Base-by-base conservation (phyloP, 2,113 vertebrate genomes). In the Myotis davidii region DNA sequence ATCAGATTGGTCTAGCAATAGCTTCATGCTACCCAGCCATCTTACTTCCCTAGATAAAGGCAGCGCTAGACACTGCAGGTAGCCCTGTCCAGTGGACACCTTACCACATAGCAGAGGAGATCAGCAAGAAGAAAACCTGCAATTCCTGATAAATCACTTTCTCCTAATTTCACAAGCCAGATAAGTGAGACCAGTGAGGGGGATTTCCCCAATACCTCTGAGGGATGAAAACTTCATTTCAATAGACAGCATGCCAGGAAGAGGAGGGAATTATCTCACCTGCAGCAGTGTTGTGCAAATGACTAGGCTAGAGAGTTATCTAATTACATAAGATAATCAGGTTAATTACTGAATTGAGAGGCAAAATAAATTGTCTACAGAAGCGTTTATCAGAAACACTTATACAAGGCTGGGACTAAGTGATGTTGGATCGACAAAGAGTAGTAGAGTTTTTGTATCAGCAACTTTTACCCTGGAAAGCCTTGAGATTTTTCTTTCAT, bases 341-440 rank as follows among this genome's bases (percentile, higher is more conserved):
- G 18, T 85, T 91, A 85, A 88, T 95, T 93, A 52, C 32, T 32
- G 78, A 90, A 79, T 18, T 81, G 18, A 87, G 50, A 84, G 56
- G 21, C 32, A 81, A 87, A 90, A 20, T 83, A 56, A 92, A 94
- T 84, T 92, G 12, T 82, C 29, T 77, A 48, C 29, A 78, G 52
- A 73, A 84, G 79, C 67, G 83, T 56, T 95, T 39, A 91, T 67
- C 70, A 77, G 59, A 93, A 91, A 67, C 3, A 91, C 21, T 87
- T 48, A 79, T 16, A 70, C 20, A 89, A 83, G 8, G 12, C 69
- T 69, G 69, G 89, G 25, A 78, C 21, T 70, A 94, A 89, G 32
- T 50, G 72, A 67, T 6, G 16, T 9, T 85, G 54, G 21, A 89
- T n/a, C 1, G 9, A 65, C 50, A 61, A 76, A 61, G 27, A 69